Evolutionary conservation across 1,140 invertebrate genomes (phyloP).

Genomic region (Drosophila baimaii): DNA sequence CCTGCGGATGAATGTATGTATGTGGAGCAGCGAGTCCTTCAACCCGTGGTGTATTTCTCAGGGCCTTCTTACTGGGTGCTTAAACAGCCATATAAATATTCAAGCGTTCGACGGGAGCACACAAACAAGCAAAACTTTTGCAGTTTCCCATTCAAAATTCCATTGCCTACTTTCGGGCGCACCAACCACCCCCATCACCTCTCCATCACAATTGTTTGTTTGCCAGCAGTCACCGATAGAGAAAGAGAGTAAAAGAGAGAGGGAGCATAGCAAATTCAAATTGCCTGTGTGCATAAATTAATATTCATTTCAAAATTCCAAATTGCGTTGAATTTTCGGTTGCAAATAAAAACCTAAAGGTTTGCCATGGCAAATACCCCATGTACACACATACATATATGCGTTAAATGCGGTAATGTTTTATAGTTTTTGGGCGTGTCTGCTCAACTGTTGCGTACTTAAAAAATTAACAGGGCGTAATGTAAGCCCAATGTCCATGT

Average conservation of each 20-base stretch:
- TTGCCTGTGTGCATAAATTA: conserved; percentile 74
- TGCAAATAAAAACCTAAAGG: conserved; percentile 9
- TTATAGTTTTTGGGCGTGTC: conserved; percentile 11
- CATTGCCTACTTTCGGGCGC: conserved; percentile 54
- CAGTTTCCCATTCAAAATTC: conserved; percentile 51
- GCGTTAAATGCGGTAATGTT: neutral
- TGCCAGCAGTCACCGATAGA: neutral
- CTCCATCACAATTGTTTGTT: conserved; percentile 20
- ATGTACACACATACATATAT: neutral
- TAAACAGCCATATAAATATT: conserved; percentile 65
- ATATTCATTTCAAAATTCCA: conserved; percentile 69
- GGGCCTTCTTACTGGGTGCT: conserved; percentile 43
- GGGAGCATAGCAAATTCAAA: conserved; percentile 45
- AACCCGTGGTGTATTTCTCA: conserved; percentile 24
- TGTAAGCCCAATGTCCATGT: neutral
- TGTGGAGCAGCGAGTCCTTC: conserved; percentile 29
- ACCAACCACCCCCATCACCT: neutral
- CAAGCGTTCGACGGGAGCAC: conserved; percentile 46
- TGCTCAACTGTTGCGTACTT: conserved; percentile 5
- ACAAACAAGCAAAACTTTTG: conserved; percentile 56
- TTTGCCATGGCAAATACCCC: neutral
- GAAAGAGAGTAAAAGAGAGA: neutral
- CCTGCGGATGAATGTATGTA: conserved; percentile 6
- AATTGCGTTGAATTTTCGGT: conserved; percentile 59
- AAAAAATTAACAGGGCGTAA: conserved; percentile 1